phyloP scores from a whole-genome alignment of 2,888 invertebrate genomes.

The Heteromyza rotundicornis region DNA sequence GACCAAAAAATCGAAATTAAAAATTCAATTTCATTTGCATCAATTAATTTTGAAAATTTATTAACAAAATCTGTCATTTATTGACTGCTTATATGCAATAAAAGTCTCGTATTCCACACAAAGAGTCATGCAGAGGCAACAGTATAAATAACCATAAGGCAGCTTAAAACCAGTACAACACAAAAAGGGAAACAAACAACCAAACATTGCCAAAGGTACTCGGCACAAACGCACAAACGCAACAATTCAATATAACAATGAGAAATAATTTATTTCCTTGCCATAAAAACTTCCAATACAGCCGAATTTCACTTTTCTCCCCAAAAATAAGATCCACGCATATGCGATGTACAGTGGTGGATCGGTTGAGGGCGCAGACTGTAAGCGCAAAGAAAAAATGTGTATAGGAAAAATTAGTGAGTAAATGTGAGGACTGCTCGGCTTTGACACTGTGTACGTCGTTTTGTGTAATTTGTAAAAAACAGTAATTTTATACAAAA shows the following conservation, averaged over 20 bases:
- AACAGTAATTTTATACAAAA: too few relatives aligned
- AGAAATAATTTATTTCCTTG: not conserved
- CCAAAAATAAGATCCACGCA: not conserved
- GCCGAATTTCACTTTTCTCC: constrained; percentile 53
- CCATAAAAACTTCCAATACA: constrained; percentile 49
- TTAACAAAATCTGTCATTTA: not conserved
- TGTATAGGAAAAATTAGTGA: too few relatives aligned
- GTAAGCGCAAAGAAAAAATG: too few relatives aligned
- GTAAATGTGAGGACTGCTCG: too few relatives aligned
- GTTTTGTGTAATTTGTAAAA: too few relatives aligned
- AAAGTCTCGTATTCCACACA: not conserved
- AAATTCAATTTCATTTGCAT: too few relatives aligned
- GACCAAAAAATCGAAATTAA: too few relatives aligned
- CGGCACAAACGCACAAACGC: not conserved
- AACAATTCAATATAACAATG: not conserved
- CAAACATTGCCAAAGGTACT: too few relatives aligned
- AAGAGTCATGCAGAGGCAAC: not conserved
- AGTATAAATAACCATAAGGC: not conserved
- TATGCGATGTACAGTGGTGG: too few relatives aligned
- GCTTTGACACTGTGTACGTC: too few relatives aligned
- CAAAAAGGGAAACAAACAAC: not conserved
- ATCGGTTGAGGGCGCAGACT: too few relatives aligned
- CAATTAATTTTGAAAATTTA: not conserved
- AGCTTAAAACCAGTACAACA: not conserved
- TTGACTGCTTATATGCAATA: not conserved